phyloP scores from a whole-genome alignment of 2,113 vertebrate genomes.

The Heterochromis multidens region DNA sequence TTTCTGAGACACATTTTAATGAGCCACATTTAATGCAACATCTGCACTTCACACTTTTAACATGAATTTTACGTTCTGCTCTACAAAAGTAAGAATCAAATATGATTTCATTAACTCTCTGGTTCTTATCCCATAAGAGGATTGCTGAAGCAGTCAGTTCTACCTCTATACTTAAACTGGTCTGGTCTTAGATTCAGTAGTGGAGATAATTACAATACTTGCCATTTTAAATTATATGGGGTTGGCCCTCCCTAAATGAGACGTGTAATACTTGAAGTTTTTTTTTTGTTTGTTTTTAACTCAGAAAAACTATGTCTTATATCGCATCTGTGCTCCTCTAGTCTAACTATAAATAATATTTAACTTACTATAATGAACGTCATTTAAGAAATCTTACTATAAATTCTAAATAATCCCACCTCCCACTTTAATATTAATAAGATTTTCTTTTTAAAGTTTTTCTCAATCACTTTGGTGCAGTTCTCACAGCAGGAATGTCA shows the following conservation, averaged over 20 bases:
- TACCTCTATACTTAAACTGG: background rate
- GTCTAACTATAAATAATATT: background rate
- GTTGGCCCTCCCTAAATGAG: background rate
- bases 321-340: background rate
- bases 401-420: background rate
- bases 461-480: too few species aligned
- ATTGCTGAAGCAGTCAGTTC: background rate
- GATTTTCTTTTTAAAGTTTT: background rate
- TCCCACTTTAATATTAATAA: background rate
- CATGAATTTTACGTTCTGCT: background rate
- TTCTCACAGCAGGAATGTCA: too few species aligned
- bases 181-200: background rate
- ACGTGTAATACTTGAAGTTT: conserved; percentile 7
- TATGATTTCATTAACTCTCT: background rate
- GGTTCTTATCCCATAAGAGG: background rate
- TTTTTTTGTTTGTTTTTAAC: background rate
- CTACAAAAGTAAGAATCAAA: background rate
- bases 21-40: background rate
- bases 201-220: conserved; percentile 33
- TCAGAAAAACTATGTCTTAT: background rate
- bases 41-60: background rate
- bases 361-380: background rate
- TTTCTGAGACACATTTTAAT: background rate
- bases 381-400: background rate
- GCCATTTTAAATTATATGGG: conserved; percentile 28